These are phyloP conservation scores for Drosophila seguyi DNA, from an alignment of 1,140 invertebrate species.

Conservation along the genomic window DNA sequence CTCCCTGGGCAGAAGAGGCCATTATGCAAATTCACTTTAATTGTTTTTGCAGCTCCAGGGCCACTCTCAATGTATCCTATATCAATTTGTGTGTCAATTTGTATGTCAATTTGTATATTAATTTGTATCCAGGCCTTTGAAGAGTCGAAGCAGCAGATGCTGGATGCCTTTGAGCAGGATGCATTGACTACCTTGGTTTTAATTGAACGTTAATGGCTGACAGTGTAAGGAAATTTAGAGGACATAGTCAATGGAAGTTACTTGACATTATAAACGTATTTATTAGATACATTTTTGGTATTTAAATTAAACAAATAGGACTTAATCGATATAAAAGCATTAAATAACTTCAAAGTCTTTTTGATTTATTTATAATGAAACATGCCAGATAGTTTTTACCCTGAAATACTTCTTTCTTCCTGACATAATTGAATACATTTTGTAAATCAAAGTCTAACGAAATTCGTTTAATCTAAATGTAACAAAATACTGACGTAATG, in stretches of 20 bases:
- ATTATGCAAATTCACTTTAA: conserved; percentile 52
- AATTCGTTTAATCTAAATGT: background rate
- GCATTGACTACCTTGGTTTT: conserved; percentile 19
- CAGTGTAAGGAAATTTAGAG: background rate
- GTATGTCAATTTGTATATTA: background rate
- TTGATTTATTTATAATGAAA: background rate
- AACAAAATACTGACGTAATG: conserved; percentile 5
- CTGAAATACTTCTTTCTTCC: no score
- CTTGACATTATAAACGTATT: background rate
- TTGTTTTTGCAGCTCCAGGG: conserved; percentile 42
- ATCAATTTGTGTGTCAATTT: background rate
- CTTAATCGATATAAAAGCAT: background rate
- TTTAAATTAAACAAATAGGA: no score
- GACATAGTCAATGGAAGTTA: background rate
- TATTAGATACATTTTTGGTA: background rate
- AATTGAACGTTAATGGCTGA: conserved; percentile 33
- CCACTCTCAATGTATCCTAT: background rate
- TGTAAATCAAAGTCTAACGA: background rate
- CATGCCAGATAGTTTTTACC: background rate
- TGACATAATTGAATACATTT: background rate
- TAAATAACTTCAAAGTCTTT: background rate
- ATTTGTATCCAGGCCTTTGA: conserved; percentile 6
- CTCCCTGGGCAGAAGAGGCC: conserved; percentile 20
- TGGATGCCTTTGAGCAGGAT: conserved; percentile 26
- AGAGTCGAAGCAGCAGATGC: background rate